Conservation (phyloP, 1,140 invertebrate genomes). For the Drosophila grimshawi region DNA sequence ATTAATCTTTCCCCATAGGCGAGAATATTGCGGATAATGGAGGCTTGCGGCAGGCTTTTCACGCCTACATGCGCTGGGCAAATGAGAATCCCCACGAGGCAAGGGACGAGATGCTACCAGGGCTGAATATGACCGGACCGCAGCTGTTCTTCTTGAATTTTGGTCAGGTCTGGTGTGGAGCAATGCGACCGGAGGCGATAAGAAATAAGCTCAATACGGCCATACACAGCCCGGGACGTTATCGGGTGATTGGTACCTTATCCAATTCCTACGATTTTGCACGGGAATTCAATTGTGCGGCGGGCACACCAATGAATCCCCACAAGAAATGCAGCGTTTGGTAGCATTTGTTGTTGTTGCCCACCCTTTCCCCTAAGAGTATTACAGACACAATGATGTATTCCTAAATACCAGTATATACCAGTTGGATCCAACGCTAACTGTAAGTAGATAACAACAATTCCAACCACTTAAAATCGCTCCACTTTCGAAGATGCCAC, state of each 20-base stretch:
- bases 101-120: constrained; percentile 87
- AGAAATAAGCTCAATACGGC: constrained; percentile 89
- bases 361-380: constrained; percentile 53
- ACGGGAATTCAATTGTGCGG: constrained; percentile 89
- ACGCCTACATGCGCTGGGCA: constrained; percentile 85
- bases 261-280: constrained; percentile 94
- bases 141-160: constrained; percentile 94
- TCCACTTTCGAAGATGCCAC: constrained; percentile 32
- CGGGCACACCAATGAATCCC: constrained; percentile 92
- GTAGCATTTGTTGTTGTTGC: constrained; percentile 42
- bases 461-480: constrained; percentile 28
- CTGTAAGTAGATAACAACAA: constrained; percentile 47
- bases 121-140: constrained; percentile 89
- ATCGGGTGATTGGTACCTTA: constrained; percentile 91
- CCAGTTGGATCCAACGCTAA: constrained; percentile 32
- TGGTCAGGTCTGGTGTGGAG: constrained; percentile 93
- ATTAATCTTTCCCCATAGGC: constrained; percentile 75
- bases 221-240: constrained; percentile 92
- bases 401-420: constrained; percentile 31
- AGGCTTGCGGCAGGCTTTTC: constrained; percentile 93
- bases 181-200: constrained; percentile 78
- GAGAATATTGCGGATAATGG: constrained; percentile 97
- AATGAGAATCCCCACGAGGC: constrained; percentile 57
- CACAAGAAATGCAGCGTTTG: constrained; percentile 90
- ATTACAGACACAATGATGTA: constrained; percentile 50